A percentile compares a stretch with the other conserved stretches of the same genome.
These are phyloP conservation scores for Ormyrus pomaceus DNA, from an alignment of 2,888 invertebrate species.

Conservation along the genomic window DNA sequence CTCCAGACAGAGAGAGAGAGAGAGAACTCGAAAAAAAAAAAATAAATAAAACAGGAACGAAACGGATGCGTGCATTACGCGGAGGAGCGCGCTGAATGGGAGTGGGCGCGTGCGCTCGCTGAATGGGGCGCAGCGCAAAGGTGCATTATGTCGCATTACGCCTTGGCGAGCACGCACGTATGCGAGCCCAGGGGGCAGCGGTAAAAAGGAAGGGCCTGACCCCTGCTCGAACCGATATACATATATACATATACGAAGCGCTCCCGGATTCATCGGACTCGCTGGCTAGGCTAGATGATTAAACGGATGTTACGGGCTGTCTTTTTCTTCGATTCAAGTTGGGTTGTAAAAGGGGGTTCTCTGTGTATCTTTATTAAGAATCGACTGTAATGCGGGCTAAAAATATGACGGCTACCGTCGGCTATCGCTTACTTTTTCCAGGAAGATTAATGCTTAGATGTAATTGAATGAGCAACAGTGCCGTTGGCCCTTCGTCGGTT, in stretches of 20 bases:
- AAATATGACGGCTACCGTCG: too few relatives aligned
- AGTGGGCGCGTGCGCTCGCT: constrained; percentile 15
- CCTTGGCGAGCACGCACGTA: constrained; percentile 32
- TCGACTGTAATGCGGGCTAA: too few relatives aligned
- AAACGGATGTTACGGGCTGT: too few relatives aligned
- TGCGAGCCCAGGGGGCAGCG: not conserved
- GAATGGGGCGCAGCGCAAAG: constrained; percentile 39
- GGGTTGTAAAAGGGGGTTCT: too few relatives aligned
- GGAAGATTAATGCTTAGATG: too few relatives aligned
- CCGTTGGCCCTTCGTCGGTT: not conserved
- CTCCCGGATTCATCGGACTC: not conserved
- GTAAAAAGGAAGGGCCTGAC: too few relatives aligned
- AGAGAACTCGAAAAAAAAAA: not conserved
- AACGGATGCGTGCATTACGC: constrained; percentile 46
- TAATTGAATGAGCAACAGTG: too few relatives aligned
- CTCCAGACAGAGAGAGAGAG: constrained; percentile 7
- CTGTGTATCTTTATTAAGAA: too few relatives aligned
- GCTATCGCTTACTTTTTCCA: too few relatives aligned
- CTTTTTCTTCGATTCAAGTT: too few relatives aligned
- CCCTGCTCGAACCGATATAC: not conserved
- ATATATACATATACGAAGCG: constrained; percentile 8
- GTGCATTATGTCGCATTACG: constrained; percentile 52
- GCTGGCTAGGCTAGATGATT: too few relatives aligned
- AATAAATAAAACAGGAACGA: not conserved
- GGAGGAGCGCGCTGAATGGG: constrained; percentile 48